These are phyloP conservation scores for Brienomyrus longianalis DNA, from an alignment of 2,113 vertebrate genomes.

Conservation along the genomic window DNA sequence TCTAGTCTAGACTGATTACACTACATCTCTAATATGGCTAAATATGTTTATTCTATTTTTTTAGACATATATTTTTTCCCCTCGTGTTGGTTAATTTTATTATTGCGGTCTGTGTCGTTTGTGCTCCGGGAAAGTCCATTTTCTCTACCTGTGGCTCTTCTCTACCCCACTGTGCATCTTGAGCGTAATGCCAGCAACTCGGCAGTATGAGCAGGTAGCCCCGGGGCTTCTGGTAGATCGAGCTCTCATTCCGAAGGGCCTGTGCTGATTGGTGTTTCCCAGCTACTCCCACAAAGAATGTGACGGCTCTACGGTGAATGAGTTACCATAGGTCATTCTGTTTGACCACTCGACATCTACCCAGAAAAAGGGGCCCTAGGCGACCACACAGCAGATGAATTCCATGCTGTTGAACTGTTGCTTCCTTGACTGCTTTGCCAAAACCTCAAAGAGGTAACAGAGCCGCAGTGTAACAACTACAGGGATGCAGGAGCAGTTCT, in stretches of 20 bases:
- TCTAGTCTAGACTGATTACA: conserved; percentile 67
- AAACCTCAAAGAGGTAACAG: background rate
- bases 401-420: background rate
- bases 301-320: background rate
- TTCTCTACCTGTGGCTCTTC: background rate
- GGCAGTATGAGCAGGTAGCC: background rate
- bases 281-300: background rate
- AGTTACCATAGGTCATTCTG: background rate
- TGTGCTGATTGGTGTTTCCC: background rate
- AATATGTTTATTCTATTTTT: conserved; percentile 75
- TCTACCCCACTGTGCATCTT: background rate
- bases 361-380: background rate
- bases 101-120: background rate
- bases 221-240: background rate
- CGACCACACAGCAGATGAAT: background rate
- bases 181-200: background rate
- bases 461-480: background rate
- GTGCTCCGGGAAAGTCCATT: background rate
- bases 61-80: conserved; percentile 49
- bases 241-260: background rate
- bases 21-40: conserved; percentile 72
- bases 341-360: background rate
- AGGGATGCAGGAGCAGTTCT: background rate
- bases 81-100: background rate
- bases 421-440: background rate